A percentile compares a stretch with the other conserved stretches of the same genome.
Evolutionary conservation across 2,888 invertebrate genomes (phyloP).

Genomic region (Cinara cedri): DNA sequence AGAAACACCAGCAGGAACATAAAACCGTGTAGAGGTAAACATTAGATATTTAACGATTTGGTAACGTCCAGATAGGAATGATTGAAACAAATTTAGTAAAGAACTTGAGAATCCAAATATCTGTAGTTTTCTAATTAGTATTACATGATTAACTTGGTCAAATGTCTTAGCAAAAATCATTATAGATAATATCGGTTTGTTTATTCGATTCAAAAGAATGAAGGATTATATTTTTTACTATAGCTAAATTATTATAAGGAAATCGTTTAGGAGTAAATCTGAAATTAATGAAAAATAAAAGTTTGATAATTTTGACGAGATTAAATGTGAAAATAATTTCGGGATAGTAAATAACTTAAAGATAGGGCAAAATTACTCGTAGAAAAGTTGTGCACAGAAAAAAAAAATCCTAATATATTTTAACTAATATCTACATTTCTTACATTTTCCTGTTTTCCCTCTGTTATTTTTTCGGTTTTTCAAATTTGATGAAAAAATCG

Average conservation of each 20-base stretch:
- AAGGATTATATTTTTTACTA: slow-evolving; percentile 19
- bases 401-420: too few species aligned
- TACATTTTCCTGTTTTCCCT: too few species aligned
- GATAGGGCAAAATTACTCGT: too few species aligned
- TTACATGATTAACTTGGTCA: neutral
- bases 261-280: slow-evolving; percentile 6
- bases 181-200: slow-evolving; percentile 23
- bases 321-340: slow-evolving; percentile 6
- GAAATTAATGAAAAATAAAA: neutral
- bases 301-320: slow-evolving; percentile 16
- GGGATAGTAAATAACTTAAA: neutral
- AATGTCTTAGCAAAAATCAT: neutral
- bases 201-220: slow-evolving; percentile 6
- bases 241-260: slow-evolving; percentile 5
- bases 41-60: slow-evolving; percentile 24
- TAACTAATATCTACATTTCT: too few species aligned
- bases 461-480: too few species aligned
- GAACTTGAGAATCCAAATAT: slow-evolving; percentile 1
- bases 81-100: slow-evolving; percentile 1
- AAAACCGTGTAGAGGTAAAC: neutral
- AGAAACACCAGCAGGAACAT: neutral
- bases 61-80: neutral
- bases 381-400: too few species aligned
- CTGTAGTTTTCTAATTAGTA: slow-evolving; percentile 8
- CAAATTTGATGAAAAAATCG: too few species aligned